These are phyloP conservation scores for Anastatus disparis DNA, from an alignment of 1,140 invertebrate species.

Conservation along the genomic window DNA sequence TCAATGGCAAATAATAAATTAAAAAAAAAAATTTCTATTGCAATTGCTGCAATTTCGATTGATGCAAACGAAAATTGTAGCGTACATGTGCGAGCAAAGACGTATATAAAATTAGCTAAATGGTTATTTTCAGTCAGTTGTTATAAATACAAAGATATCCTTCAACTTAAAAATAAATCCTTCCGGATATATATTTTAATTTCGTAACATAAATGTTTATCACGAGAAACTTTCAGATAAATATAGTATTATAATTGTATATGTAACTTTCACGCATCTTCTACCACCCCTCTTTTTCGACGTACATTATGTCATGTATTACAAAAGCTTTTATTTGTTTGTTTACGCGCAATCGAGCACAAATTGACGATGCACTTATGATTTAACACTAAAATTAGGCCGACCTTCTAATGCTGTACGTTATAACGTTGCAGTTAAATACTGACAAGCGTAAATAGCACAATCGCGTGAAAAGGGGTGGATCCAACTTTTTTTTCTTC, in stretches of 20 bases:
- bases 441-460: too few relatives aligned
- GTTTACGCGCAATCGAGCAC: neutral
- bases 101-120: slow-evolving; percentile 12
- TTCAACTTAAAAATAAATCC: slow-evolving; percentile 29
- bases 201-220: neutral
- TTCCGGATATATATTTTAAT: neutral
- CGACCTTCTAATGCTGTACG: slow-evolving; percentile 31
- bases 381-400: slow-evolving; percentile 2
- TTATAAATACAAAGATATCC: slow-evolving; percentile 35
- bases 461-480: too few relatives aligned
- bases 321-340: too few relatives aligned
- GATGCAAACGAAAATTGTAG: neutral
- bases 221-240: neutral
- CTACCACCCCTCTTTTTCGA: too few relatives aligned
- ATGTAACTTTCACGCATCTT: too few relatives aligned
- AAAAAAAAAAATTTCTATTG: too few relatives aligned
- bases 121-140: slow-evolving; percentile 17
- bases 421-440: too few relatives aligned
- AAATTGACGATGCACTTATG: too few relatives aligned
- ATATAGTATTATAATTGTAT: too few relatives aligned
- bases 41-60: neutral
- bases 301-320: too few relatives aligned
- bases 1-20: too few relatives aligned
- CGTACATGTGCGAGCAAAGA: neutral
- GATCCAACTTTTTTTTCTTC: too few relatives aligned